These are phyloP conservation scores for Spermophilus dauricus DNA, from an alignment of 2,113 vertebrate genomes.

Conservation along the genomic window DNA sequence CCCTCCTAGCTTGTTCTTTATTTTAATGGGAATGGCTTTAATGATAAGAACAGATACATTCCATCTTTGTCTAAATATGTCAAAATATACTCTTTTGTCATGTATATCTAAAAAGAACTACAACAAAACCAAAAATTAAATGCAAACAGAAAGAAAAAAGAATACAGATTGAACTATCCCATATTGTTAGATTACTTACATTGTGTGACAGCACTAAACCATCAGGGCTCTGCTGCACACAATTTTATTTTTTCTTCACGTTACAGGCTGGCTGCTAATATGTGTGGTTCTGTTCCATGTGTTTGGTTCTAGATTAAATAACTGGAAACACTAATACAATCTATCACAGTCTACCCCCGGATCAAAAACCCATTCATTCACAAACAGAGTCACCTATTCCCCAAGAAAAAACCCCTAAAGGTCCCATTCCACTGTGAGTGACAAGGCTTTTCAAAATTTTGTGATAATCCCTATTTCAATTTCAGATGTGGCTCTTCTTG, in stretches of 20 bases:
- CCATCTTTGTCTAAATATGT: no score
- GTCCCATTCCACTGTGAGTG: background rate
- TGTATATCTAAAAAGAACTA: no score
- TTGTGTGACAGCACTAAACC: background rate
- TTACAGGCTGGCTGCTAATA: background rate
- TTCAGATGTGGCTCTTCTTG: background rate
- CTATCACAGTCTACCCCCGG: background rate
- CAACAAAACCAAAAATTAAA: no score
- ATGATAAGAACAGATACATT: background rate
- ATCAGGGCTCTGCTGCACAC: background rate
- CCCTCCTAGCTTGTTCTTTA: constrained; percentile 2
- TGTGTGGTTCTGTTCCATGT: background rate
- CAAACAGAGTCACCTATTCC: background rate
- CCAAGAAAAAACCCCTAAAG: background rate
- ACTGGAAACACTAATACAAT: background rate
- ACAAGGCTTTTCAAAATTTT: background rate
- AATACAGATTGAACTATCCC: background rate
- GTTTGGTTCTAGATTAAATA: background rate
- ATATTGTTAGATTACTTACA: background rate
- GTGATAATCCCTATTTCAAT: background rate
- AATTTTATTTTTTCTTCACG: background rate
- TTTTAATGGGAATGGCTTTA: constrained; percentile 15
- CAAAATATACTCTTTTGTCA: no score
- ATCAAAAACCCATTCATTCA: constrained; percentile 1
- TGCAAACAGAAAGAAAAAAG: no score